phyloP scores from a whole-genome alignment of 92 coral and sea anemone species.

The Micromussa lordhowensis region DNA sequence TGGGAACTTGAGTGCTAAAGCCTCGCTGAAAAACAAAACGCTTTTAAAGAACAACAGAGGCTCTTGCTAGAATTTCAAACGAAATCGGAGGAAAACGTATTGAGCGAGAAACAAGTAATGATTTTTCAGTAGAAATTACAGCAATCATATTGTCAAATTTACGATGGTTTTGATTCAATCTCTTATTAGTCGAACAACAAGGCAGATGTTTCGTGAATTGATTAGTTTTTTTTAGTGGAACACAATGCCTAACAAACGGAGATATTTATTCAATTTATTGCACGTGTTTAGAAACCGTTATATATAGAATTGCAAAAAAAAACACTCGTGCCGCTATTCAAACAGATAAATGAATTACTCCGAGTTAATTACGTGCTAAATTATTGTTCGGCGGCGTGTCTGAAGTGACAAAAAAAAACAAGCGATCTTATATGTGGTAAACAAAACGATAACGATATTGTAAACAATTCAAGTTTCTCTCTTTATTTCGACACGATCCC shows the following conservation, averaged over 20 bases:
- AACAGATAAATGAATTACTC: not conserved
- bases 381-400: slow-evolving; percentile 4
- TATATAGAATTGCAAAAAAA: not conserved
- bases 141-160: not conserved
- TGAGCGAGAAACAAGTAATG: not conserved
- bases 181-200: not conserved
- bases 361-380: slow-evolving; percentile 17
- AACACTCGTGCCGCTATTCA: not conserved
- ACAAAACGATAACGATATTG: not conserved
- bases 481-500: not conserved
- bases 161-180: not conserved
- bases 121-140: not conserved
- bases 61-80: not conserved
- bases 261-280: not conserved
- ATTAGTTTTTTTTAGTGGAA: not conserved
- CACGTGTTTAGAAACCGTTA: slow-evolving; percentile 19
- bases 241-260: slow-evolving; percentile 13
- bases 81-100: not conserved
- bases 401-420: not conserved
- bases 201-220: not conserved
- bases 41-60: not conserved
- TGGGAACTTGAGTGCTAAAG: not conserved
- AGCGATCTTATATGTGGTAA: not conserved
- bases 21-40: not conserved
- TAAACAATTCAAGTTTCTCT: not conserved